A percentile compares a stretch with the other conserved stretches of the same genome.
Conservation (phyloP, 2,797 vertebrate species). For the Lepilemur septentrionalis region DNA sequence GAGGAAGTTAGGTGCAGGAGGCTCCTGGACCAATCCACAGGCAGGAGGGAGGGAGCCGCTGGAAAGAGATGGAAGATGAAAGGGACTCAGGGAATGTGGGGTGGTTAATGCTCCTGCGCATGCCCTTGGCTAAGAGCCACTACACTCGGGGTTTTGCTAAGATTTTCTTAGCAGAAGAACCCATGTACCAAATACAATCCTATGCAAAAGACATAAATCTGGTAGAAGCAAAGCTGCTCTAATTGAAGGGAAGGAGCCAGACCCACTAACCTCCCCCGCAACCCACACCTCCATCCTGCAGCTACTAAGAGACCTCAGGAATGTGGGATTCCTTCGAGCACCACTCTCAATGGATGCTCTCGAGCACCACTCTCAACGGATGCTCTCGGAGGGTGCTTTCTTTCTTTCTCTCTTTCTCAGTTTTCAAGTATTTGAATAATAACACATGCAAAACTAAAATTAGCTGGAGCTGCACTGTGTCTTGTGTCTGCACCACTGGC, state of each 20-base stretch:
- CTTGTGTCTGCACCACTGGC: neutral
- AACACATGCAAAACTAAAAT: neutral
- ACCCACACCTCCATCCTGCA: neutral
- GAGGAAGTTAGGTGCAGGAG: neutral
- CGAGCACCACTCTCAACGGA: neutral
- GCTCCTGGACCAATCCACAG: neutral
- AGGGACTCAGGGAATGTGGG: rapidly evolving
- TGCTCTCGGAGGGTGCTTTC: neutral
- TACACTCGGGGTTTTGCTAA: neutral
- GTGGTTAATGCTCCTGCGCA: rapidly evolving
- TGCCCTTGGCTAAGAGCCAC: neutral
- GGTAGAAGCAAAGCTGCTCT: neutral
- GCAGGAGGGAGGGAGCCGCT: neutral
- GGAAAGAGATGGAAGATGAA: neutral
- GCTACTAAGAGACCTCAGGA: neutral
- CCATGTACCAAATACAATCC: neutral
- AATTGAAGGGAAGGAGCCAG: neutral
- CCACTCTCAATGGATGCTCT: neutral
- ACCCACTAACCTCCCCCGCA: neutral
- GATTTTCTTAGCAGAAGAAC: neutral
- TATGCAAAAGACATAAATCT: neutral
- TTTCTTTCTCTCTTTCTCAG: neutral
- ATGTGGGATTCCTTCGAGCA: neutral
- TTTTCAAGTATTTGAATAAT: neutral
- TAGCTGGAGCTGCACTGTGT: neutral